Evolutionary conservation across 2,113 vertebrate genomes (phyloP), one percentile per base, ranked within the genome.

Genomic region (Pteropus alecto): DNA sequence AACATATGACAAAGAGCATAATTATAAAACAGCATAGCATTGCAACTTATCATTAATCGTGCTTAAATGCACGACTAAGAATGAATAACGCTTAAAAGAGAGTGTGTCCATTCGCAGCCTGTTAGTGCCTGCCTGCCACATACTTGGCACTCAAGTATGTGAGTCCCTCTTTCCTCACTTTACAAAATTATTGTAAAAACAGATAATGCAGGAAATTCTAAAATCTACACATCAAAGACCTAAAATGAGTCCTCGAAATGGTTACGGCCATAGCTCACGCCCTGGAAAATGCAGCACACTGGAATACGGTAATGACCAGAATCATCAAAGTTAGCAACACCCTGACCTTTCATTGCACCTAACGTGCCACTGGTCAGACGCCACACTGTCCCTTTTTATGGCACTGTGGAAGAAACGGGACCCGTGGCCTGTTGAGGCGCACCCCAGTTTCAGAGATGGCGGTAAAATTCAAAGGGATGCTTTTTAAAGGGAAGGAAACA

Each of bases 271-370:
- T 0, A 28, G 78, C 61, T 68, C 24, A 6, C 1, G 8, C 24
- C 71, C 33, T 22, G 22, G 12, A 35, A 46, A 24, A 60, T 3
- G 28, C 9, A 19, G 54, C 51, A 14, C 0, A 1, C 0, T 24
- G 63, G 21, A 54, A 21, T 2, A 38, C 1, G 2, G 33, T 1
- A n/a, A 51, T 8, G 11, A 51, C 15, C 9, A 38, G 22, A 78
- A 48, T 43, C 4, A 33, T 22, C 15, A 65, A 71, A 41, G 48
- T 33, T 30, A 33, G 33, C 41, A n/a, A 14, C 7, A 24, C 82
- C 24, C 63, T 6, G 3, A 3, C 10, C 5, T 6, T 16, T 3
- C 7, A 2, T 0, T 7, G 14, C 19, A 7, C 56, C 19, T 15
- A 15, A 4, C 16, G 74, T 0, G 2, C 28, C 28, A 26, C 7